Percentiles rank a stretch among this genome's conserved stretches.
phyloP scores from a whole-genome alignment of 2,113 vertebrate species.

The Dasyprocta punctata region DNA sequence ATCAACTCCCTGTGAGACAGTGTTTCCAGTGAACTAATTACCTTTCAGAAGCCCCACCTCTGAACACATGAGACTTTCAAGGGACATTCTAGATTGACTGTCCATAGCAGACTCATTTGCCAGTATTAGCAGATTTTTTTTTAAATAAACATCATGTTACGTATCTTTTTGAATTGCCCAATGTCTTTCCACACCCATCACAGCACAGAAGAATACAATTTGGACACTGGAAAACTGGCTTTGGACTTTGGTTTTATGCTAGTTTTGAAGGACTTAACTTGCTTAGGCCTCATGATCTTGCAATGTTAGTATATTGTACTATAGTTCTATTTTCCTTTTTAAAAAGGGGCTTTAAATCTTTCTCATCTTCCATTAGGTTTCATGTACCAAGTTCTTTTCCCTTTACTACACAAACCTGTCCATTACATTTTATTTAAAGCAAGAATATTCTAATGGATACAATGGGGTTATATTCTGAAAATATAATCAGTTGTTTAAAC shows the following conservation, averaged over 20 bases:
- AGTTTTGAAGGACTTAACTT: neutral
- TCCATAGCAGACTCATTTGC: neutral
- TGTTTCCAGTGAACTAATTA: neutral
- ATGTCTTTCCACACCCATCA: neutral
- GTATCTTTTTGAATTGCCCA: neutral
- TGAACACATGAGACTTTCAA: neutral
- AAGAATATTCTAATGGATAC: neutral
- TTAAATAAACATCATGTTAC: neutral
- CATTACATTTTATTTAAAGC: constrained; percentile 16
- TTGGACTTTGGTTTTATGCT: neutral
- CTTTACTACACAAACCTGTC: neutral
- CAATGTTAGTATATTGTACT: neutral
- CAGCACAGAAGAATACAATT: neutral
- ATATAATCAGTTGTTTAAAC: neutral
- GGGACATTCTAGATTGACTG: neutral
- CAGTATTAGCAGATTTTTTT: neutral
- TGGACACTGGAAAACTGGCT: neutral
- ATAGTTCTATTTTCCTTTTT: neutral
- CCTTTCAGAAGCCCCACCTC: neutral
- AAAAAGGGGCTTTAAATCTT: neutral
- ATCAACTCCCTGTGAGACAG: neutral
- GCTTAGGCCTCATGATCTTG: neutral
- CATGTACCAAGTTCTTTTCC: neutral
- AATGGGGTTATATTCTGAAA: neutral
- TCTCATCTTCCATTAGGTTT: neutral